Conservation (phyloP, 2,888 invertebrate genomes). For the Lasius platythorax region DNA sequence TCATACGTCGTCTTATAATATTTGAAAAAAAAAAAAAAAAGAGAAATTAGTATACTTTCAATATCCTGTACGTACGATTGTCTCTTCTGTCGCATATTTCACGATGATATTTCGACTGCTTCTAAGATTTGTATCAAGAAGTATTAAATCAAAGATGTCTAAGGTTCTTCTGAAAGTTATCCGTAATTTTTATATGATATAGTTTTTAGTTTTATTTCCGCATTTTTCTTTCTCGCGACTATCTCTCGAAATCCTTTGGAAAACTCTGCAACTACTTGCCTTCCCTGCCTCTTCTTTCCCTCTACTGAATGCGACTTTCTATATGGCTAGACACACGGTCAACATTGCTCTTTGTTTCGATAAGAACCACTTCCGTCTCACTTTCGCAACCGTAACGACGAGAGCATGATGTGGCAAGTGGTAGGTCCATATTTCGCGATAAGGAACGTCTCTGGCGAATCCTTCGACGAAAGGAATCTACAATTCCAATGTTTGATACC, state of each 20-base stretch:
- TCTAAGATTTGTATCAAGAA: background rate
- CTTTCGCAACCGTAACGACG: slow-evolving; percentile 44
- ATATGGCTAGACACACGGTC: slow-evolving; percentile 81
- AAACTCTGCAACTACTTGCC: slow-evolving; percentile 23
- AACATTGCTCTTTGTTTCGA: slow-evolving; percentile 82
- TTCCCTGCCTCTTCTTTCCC: background rate
- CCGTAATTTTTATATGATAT: background rate
- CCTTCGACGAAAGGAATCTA: slow-evolving; percentile 29
- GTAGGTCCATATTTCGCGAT: slow-evolving; percentile 43
- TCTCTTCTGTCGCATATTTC: background rate
- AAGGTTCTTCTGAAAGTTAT: background rate
- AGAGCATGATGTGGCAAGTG: slow-evolving; percentile 38
- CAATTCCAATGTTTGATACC: slow-evolving; percentile 16
- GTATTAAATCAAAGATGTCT: background rate
- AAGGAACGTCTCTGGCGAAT: slow-evolving; percentile 12
- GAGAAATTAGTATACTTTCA: background rate
- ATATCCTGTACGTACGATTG: background rate
- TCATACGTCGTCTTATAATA: slow-evolving; percentile 5
- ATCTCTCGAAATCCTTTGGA: slow-evolving; percentile 6
- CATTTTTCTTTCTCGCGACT: background rate
- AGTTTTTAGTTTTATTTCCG: background rate
- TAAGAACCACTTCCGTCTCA: slow-evolving; percentile 72
- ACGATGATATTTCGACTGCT: background rate
- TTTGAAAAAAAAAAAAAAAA: background rate
- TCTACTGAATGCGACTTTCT: slow-evolving; percentile 74